Evolutionary conservation across 1,140 invertebrate species (phyloP), one percentile per base, ranked within the genome.

Genomic region (Zaprionus nigranus): DNA sequence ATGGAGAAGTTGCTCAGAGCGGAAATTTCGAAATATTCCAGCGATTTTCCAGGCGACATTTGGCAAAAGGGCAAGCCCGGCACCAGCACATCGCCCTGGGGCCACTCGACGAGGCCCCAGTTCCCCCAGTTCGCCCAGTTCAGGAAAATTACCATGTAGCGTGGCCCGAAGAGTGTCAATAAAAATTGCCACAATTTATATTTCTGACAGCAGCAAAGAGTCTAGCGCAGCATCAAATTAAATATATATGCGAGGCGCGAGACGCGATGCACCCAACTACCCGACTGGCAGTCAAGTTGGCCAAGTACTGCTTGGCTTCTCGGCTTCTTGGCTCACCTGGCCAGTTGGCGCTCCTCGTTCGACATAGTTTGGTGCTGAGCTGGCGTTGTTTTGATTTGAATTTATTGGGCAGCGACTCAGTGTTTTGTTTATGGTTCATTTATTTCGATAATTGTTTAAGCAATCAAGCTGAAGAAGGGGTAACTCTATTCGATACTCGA

Each of bases 131-230:
- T 34, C 2, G 3, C 30, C 30, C 30, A 34, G 30, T 34, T 34
- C 30, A 3, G 9, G 20, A 26, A 70, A 75, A 75, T 71, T 75
- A 71, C 60, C 73, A 75, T 71, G 67, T 63, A 57, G 40, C 15
- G 7, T 53, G 58, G 70, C 59, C 13, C 58, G 22, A 72, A 65
- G 59, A 72, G 62, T 59, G 65, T 34, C 72, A 62, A 68, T 81
- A 79, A 81, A 79, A 83, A 88, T 74, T 81, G 82, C 86, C 69
- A 75, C 86, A 81, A 90, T 90, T 81, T 86, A 79, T 86, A 83
- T 75, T 73, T 75, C 69, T 83, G 82, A 90, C 86, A 86, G 87
- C 77, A 67, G 46, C 34, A 30, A 11, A 40, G 30, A 22, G 15
- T 34, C 30, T 34, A 28, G 17, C n/a, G 34, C 64, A 62, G 57